Conservation (phyloP, 2,113 vertebrate genomes). For the Sinocyclocheilus anshuiensis region DNA sequence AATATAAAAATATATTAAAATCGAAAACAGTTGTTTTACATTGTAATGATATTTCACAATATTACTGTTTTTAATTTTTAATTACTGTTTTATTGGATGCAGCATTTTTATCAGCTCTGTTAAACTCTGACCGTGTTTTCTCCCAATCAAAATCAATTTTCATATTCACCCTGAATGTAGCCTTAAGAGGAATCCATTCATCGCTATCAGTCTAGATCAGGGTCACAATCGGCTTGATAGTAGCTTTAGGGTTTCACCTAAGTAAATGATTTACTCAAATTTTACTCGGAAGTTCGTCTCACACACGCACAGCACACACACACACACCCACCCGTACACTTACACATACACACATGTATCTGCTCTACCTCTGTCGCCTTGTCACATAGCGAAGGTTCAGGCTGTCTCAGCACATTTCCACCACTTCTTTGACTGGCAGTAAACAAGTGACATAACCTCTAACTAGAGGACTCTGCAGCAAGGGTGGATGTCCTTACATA, state of each 20-base stretch:
- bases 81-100: not conserved
- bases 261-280: conserved; percentile 38
- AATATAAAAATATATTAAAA: too few relatives aligned
- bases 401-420: conserved; percentile 42
- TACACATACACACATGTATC: conserved; percentile 1
- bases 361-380: conserved; percentile 21
- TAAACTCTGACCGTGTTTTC: not conserved
- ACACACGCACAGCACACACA: conserved; percentile 2
- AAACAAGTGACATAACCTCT: conserved; percentile 51
- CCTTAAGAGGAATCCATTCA: conserved; percentile 27
- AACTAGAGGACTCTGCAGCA: conserved; percentile 25
- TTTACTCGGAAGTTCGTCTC: conserved; percentile 1
- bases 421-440: conserved; percentile 43
- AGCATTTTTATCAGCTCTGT: not conserved
- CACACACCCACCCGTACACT: not conserved
- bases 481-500: conserved; percentile 30
- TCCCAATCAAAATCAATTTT: conserved; percentile 8
- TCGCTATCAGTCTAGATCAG: conserved; percentile 4
- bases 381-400: conserved; percentile 39
- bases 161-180: conserved; percentile 10
- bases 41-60: too few relatives aligned
- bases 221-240: conserved; percentile 12
- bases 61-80: not conserved
- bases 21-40: too few relatives aligned
- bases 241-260: not conserved